Base-by-base conservation (phyloP, 1,140 invertebrate genomes). In the Megalopta genalis region DNA sequence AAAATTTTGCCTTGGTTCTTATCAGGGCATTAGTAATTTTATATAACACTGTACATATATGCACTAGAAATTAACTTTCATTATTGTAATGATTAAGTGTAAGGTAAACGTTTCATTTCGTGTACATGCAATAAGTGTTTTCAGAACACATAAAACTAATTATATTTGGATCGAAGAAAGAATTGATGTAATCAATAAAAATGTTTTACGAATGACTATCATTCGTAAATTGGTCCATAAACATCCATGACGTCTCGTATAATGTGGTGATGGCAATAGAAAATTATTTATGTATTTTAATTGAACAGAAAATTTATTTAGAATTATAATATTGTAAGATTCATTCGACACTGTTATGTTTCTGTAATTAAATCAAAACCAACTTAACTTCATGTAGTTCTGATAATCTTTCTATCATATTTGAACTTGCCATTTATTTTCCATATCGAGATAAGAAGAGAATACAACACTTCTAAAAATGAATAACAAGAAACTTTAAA, bases 1-100 rank as follows among this genome's bases (percentile, higher is more conserved):
- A n/a, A 71, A 64, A 63, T 64, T 27, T 27, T 42, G 76, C 37
- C 76, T 64, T 71, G 46, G 62, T 71, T 46, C n/a, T 42, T 23
- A 64, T 71, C 46, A 57, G 16, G 66, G 42, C 57, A 68, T 64
- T 78, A 64, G 57, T 78, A 80, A 82, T 77, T 83, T 85, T 85
- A 77, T 79, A 86, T 75, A 62, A 81, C 32, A 49, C 39, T 88
- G 86, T 88, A 88, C 79, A 88, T 88, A 88, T 37, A 72, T 80
- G 59, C 79, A 73, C 65, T 60, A 77, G 82, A 52, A 12, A 27
- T 37, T 60, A 8, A 57, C 54, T n/a, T 57, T 57, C 8, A 57
- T 57, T n/a, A 57, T 57, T 57, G 21, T 57, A 57, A 57, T n/a
- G 9, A 57, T 9, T 57, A 57, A 57, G 7, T 23, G 54, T 57